Percentiles rank a stretch among this genome's conserved stretches.
These are phyloP conservation scores for Stomatorhinus ivindoensis DNA, from an alignment of 2,113 vertebrate species.

Conservation along the genomic window DNA sequence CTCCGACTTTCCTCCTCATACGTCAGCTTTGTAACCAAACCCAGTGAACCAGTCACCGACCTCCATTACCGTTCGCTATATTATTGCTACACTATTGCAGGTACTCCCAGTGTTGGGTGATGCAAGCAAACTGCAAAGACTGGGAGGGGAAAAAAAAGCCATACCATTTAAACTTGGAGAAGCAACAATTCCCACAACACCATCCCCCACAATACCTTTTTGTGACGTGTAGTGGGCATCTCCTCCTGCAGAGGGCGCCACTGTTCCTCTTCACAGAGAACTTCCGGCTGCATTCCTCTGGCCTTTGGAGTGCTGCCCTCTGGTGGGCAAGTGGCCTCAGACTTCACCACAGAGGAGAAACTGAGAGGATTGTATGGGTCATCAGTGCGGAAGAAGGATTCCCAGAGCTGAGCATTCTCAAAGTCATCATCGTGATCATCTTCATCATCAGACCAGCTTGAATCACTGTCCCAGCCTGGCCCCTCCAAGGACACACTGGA, in stretches of 20 bases:
- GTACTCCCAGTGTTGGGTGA: not conserved
- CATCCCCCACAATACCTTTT: constrained; percentile 5
- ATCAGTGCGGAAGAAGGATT: constrained; percentile 9
- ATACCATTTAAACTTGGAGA: not conserved
- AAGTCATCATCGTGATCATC: not conserved
- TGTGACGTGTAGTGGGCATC: not conserved
- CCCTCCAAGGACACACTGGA: not conserved
- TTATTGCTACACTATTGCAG: not conserved
- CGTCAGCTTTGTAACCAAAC: constrained; percentile 4
- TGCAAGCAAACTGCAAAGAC: not conserved
- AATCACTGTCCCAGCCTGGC: not conserved
- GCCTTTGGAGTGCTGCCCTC: not conserved
- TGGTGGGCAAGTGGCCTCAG: not conserved
- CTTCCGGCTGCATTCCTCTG: not conserved
- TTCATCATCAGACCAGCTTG: constrained; percentile 16
- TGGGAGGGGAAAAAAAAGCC: not conserved
- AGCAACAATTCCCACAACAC: not conserved
- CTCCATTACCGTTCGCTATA: not conserved
- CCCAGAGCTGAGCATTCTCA: constrained; percentile 11
- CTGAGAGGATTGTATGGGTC: constrained; percentile 19
- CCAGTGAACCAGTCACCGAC: not conserved
- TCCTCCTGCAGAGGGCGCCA: not conserved
- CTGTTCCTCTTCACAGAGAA: not conserved
- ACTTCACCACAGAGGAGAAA: not conserved
- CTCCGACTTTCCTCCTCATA: not conserved